Conservation (phyloP, 2,888 invertebrate genomes). For the Octonoba sinensis region DNA sequence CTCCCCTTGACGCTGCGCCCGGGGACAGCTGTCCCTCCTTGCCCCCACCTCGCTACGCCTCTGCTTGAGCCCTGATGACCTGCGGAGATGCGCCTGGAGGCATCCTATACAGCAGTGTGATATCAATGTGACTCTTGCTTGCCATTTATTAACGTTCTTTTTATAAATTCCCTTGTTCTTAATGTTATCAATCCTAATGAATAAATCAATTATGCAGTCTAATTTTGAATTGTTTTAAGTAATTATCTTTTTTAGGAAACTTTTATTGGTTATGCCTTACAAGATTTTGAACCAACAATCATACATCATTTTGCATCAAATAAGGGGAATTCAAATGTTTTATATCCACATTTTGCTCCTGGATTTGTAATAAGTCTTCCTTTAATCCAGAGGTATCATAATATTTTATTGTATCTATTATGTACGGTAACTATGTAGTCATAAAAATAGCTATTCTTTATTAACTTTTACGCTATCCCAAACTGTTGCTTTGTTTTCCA, state of each 20-base stretch:
- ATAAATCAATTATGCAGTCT: neutral
- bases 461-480: neutral
- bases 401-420: neutral
- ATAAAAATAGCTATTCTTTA: neutral
- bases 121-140: no score
- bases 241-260: constrained; percentile 74
- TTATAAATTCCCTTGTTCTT: neutral
- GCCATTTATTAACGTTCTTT: no score
- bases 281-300: constrained; percentile 86
- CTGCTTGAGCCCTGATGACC: no score
- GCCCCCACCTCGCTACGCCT: no score
- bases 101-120: no score
- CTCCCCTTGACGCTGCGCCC: no score
- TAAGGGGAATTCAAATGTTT: constrained; percentile 71
- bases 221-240: neutral
- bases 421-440: neutral
- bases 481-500: neutral
- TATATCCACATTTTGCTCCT: constrained; percentile 57
- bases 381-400: constrained; percentile 31
- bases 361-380: constrained; percentile 37
- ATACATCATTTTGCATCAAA: constrained; percentile 90
- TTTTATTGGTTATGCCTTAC: constrained; percentile 83
- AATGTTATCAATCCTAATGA: neutral
- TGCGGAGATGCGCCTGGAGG: no score
- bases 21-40: no score